Evolutionary conservation across 2,113 vertebrate genomes (phyloP).

Genomic region (Vanacampus margaritifer): DNA sequence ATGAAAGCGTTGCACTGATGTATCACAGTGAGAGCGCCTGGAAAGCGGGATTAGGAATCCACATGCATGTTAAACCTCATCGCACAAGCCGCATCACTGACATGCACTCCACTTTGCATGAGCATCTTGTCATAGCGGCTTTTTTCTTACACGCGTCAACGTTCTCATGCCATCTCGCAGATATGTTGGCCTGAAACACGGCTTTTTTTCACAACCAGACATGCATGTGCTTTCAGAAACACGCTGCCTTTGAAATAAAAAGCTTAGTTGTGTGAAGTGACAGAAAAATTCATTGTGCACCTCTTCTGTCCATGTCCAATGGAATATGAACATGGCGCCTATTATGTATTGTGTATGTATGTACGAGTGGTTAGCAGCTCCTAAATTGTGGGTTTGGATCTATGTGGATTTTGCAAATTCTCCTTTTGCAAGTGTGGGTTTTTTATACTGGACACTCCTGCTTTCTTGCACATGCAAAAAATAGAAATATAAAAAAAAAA

Average conservation of each 20-base stretch:
- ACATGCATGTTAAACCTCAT: background rate
- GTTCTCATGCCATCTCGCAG: background rate
- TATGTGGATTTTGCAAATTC: too few species aligned
- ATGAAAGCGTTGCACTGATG: slow-evolving; percentile 24
- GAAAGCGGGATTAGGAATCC: slow-evolving; percentile 20
- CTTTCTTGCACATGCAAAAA: too few species aligned
- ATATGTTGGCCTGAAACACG: background rate
- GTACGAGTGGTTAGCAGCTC: too few species aligned
- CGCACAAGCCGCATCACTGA: slow-evolving; percentile 4
- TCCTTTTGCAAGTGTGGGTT: too few species aligned
- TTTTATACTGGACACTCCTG: too few species aligned
- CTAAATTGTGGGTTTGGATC: too few species aligned
- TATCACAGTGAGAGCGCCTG: background rate
- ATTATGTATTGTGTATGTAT: too few species aligned
- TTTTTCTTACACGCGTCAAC: slow-evolving; percentile 2
- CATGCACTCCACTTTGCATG: slow-evolving; percentile 11
- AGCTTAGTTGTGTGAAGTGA: background rate
- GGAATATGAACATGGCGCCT: background rate
- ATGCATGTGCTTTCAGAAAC: slow-evolving; percentile 11
- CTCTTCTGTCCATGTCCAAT: background rate
- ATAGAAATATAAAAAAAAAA: too few species aligned
- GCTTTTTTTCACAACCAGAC: slow-evolving; percentile 1
- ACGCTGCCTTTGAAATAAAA: background rate
- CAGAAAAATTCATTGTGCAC: background rate
- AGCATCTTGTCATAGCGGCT: background rate